Base-by-base conservation (phyloP, 1,140 invertebrate genomes). In the Physella acuta region DNA sequence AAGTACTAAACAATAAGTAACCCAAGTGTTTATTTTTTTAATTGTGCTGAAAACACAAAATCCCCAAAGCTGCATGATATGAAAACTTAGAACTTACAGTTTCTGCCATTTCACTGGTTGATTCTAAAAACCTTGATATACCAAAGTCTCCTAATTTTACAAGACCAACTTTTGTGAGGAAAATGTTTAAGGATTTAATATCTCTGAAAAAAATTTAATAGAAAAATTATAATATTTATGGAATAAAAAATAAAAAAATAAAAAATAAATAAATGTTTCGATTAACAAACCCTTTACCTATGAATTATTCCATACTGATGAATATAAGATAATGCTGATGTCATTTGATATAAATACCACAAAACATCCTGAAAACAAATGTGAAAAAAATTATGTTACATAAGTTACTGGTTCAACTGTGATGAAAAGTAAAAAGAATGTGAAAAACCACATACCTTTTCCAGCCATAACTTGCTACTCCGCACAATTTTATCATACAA, bases 91-190 rank as follows among this genome's bases (percentile, higher is more conserved):
- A 58, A 75, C 76, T 78, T 74, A 85, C 83, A 3, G 82, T 79
- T 60, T 84, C 77, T 31, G 81, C 81, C 78, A 82, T 75, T 67
- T 79, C 72, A 51, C 73, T 76, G 20, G 78, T 77, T 20, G 75
- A 75, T 53, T 84, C 80, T 30, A 85, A 69, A 63, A 84, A 72
- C 73, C 81, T 85, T 11, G 84, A 84, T 16, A 86, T 85, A 24
- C 85, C 85, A 80, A 86, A 86, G 71, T 86, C 85, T 14, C 85
- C 85, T 14, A 86, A 71, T 74, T 86, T 86, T 31, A 84, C 60
- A 31, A 85, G 69, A 65, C 79, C 81, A 36, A 73, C 66, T 64
- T 82, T 84, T 24, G 82, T 86, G 61, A 85, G 78, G 67, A 86
- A 85, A 26, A 85, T 80, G 72, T 86, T 86, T 61, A 84, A 61